Evolutionary conservation across 2,888 invertebrate species (phyloP), one percentile per base, ranked within the genome.

Genomic region (Diplazon laetatorius): DNA sequence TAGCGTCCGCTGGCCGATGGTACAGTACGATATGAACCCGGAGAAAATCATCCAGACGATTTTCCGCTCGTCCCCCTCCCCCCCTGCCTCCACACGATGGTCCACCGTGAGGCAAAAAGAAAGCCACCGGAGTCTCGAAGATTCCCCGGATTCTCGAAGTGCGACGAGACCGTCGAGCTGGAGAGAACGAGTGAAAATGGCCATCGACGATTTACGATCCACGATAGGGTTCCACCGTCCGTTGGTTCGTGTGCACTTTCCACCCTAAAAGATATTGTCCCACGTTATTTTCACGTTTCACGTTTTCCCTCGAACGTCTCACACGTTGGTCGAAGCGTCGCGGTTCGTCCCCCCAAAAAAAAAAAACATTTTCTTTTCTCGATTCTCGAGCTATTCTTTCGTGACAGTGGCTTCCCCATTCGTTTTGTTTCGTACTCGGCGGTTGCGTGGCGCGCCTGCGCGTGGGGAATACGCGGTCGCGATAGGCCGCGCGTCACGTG

Each of bases 261-360:
- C 77, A 83, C 85, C 86, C 85, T 87, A 86, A 81, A 81, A 88
- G 87, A 87, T 88, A 88, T 88, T 86, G 83, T 83, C 83, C 82
- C 83, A n/a, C n/a, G n/a, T n/a, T 84, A 85, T 86, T 85, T 83
- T 84, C 85, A 83, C 84, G 82, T 85, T 81, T 84, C 83, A 80
- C 65, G 75, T 76, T 72, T 76, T 63, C 71, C 62, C 48, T 60
- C 50, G 16, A 57, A 46, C 59, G 57, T 73, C 65, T 60, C 42
- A 6, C 62, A 66, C 39, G 6, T 59, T 75, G 62, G 50, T 66
- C 66, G 60, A 10, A 12, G 16, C 70, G 66, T 25, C 25, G 30
- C 30, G 52, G 30, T 52, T 52, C 30, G 44, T 46, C 71, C 62
- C 65, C 60, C 57, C 48, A n/a, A 55, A 59, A 66, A 62, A 78